Base-by-base conservation (phyloP, 2,113 vertebrate genomes). In the Vicugna pacos region DNA sequence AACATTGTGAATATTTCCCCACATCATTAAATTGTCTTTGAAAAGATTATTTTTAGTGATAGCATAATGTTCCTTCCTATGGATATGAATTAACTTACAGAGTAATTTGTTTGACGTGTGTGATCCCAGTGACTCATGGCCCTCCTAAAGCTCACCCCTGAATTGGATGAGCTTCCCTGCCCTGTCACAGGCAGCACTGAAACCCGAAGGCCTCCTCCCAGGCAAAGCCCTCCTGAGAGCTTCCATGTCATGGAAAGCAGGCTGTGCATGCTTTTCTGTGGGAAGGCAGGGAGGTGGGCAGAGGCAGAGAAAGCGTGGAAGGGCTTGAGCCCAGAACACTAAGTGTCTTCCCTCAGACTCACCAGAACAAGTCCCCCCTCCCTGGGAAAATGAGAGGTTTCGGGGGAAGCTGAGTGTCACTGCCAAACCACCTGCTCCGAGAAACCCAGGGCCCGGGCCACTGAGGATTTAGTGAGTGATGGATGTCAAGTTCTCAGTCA, bases 31-130 rank as follows among this genome's bases (percentile, higher is more conserved):
- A 28, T 64, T 50, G 15, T 48, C 79, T 93, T 77, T 30, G 30
- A 48, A 77, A 83, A 92, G 24, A 32, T 84, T 60, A 8, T 60
- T 89, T 82, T 58, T 93, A 62, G 56, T 30, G 35, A 35, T 62
- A 77, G 8, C 15, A 48, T 73, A 65, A 6, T 65, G 5, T 48
- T 88, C 52, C 32, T 85, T n/a, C 42, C 38, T 60, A 8, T 0
- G 6, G 19, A 2, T 60, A 8, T 50, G n/a, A 90, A 20, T 50
- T 64, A 65, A 65, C 48, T 73, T 70, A 28, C 2, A 4, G 72
- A 10, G 26, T 13, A 38, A 9, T 75, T 46, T 79, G 62, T 28
- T 65, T 9, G 76, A 17, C 16, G 5, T 28, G 30, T 54, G 13
- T 4, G 6, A 3, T n/a, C 50, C 50, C 1, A 0, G 15, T 56